Conservation (phyloP, 2,113 vertebrate species). For the Salvator merianae region DNA sequence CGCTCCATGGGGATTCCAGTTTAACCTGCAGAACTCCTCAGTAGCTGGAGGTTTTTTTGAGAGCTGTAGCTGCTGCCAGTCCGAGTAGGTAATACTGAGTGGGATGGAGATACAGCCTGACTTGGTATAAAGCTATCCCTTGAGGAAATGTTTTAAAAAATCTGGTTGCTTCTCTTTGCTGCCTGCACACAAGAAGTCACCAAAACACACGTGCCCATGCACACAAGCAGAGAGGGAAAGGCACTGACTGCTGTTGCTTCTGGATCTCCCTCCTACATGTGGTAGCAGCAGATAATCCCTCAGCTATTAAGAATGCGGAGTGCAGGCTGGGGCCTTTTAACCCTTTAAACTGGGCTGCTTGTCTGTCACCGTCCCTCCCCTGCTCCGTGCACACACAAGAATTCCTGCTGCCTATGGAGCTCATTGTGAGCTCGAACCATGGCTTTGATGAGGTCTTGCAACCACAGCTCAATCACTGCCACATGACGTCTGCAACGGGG, state of each 20-base stretch:
- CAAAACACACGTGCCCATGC: too few species aligned
- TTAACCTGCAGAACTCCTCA: too few species aligned
- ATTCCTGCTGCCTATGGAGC: not conserved
- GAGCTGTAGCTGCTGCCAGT: too few species aligned
- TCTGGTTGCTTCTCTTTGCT: not conserved
- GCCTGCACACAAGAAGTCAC: not conserved
- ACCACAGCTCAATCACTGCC: constrained; percentile 42
- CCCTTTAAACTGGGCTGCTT: not conserved
- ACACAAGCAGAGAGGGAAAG: not conserved
- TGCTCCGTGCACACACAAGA: not conserved
- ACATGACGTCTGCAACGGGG: constrained; percentile 32
- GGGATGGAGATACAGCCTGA: not conserved
- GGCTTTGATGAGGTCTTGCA: constrained; percentile 34
- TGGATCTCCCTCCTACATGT: not conserved
- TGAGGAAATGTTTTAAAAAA: not conserved
- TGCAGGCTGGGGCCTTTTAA: constrained; percentile 38
- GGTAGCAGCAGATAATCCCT: too few species aligned
- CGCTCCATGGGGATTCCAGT: too few species aligned
- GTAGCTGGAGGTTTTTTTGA: too few species aligned
- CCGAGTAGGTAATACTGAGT: not conserved
- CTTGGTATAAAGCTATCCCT: not conserved
- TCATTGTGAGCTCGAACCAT: constrained; percentile 4
- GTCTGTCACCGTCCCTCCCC: not conserved
- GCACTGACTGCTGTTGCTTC: not conserved
- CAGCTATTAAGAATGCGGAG: not conserved